Evolutionary conservation across 2,888 invertebrate species (phyloP).

Genomic region (Microplitis manilae): DNA sequence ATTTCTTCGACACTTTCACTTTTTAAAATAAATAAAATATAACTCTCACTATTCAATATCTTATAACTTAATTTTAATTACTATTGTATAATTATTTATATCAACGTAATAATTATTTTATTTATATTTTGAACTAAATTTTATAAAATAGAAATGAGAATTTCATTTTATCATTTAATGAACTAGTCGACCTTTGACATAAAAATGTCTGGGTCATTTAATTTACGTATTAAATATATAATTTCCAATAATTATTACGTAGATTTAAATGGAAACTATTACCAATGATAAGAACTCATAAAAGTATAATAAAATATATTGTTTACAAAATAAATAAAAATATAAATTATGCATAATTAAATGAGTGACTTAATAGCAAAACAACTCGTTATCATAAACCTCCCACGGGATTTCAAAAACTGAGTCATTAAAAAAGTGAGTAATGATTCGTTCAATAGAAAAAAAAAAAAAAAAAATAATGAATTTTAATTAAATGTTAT

Average conservation of each 20-base stretch:
- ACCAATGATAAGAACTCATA: too few relatives aligned
- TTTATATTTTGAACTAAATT: not conserved
- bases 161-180: not conserved
- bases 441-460: not conserved
- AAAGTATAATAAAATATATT: too few relatives aligned
- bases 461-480: not conserved
- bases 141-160: not conserved
- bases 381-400: not conserved
- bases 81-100: too few relatives aligned
- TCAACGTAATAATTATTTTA: not conserved
- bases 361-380: not conserved
- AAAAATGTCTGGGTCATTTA: not conserved
- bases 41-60: not conserved
- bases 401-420: not conserved
- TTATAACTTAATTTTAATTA: not conserved
- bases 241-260: not conserved
- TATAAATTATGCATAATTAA: not conserved
- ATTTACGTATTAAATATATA: not conserved
- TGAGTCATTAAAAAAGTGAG: not conserved
- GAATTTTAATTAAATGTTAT: not conserved
- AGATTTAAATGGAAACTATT: too few relatives aligned
- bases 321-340: too few relatives aligned
- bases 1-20: slow-evolving; percentile 10
- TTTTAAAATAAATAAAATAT: not conserved
- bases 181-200: not conserved